Percentiles rank a stretch among this genome's conserved stretches.
phyloP scores from a whole-genome alignment of 2,888 invertebrate genomes.

The Nipponacmea schrenckii region DNA sequence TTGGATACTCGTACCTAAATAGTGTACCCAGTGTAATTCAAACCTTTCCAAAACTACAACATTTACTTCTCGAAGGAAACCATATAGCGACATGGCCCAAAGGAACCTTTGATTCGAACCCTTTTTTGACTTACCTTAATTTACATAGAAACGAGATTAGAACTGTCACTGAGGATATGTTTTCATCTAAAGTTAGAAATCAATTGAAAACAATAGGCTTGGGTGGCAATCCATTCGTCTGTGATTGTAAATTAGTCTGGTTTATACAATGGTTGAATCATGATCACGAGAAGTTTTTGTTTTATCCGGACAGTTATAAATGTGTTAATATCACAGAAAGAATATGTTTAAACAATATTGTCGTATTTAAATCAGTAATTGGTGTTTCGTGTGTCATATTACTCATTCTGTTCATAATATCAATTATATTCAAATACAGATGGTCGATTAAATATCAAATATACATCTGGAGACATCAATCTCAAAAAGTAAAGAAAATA shows the following conservation, averaged over 20 bases:
- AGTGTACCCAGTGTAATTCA: not conserved
- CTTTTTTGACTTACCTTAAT: not conserved
- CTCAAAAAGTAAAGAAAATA: constrained; percentile 68
- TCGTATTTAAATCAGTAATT: not conserved
- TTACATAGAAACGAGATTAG: not conserved
- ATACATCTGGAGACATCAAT: not conserved
- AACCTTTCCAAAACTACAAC: not conserved
- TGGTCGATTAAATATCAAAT: not conserved
- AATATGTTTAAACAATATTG: not conserved
- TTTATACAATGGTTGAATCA: constrained; percentile 28
- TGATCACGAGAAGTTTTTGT: not conserved
- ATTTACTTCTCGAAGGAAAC: not conserved
- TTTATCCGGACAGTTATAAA: not conserved
- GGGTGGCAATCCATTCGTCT: constrained; percentile 73
- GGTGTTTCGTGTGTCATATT: not conserved
- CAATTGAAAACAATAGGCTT: constrained; percentile 69
- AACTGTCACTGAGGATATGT: not conserved
- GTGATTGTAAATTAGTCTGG: constrained; percentile 71
- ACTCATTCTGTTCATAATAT: not conserved
- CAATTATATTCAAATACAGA: not conserved
- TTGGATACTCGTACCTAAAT: not conserved
- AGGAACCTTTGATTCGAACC: not conserved
- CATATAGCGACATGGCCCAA: not conserved
- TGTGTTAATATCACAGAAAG: not conserved
- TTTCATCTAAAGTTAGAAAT: not conserved